Percentiles rank a stretch among this genome's conserved stretches.
These are phyloP conservation scores for Drosophila eugracilis DNA, from an alignment of 1,140 invertebrate species.

Conservation along the genomic window DNA sequence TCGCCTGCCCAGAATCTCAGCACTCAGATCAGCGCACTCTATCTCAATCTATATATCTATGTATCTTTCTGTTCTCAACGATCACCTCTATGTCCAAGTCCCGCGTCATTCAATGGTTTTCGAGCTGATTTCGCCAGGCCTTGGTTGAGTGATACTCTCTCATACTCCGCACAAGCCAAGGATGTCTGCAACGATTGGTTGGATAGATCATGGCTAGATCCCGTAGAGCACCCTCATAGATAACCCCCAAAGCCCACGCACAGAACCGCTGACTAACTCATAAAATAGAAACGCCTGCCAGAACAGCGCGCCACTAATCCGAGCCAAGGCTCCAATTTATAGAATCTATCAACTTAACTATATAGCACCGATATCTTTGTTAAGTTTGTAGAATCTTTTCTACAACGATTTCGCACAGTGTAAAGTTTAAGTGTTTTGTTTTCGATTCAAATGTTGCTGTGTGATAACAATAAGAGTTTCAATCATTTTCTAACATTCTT, in stretches of 20 bases:
- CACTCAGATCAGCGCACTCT: conserved; percentile 35
- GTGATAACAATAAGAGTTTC: neutral
- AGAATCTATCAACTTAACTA: neutral
- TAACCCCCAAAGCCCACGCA: conserved; percentile 3
- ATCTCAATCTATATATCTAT: conserved; percentile 16
- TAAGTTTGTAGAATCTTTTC: neutral
- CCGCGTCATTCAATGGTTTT: conserved; percentile 5
- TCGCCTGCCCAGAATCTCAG: conserved; percentile 41
- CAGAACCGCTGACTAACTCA: conserved; percentile 41
- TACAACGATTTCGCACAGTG: conserved; percentile 40
- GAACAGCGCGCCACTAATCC: conserved; percentile 56
- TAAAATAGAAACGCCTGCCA: conserved; percentile 61
- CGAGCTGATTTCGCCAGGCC: conserved; percentile 21
- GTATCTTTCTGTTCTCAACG: conserved; percentile 15
- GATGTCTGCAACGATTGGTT: conserved; percentile 40
- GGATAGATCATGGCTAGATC: conserved; percentile 20
- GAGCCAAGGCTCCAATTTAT: neutral
- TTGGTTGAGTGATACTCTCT: conserved; percentile 23
- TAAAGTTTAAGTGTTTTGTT: conserved; percentile 48
- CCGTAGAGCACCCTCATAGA: conserved; percentile 28
- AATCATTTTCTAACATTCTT: conserved; percentile 21
- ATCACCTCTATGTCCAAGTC: conserved; percentile 20
- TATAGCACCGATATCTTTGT: neutral
- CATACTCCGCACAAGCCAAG: conserved; percentile 19
- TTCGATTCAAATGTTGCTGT: conserved; percentile 47